phyloP scores from a whole-genome alignment of 92 coral and sea anemone genomes.

The Isaurus tuberculatus region DNA sequence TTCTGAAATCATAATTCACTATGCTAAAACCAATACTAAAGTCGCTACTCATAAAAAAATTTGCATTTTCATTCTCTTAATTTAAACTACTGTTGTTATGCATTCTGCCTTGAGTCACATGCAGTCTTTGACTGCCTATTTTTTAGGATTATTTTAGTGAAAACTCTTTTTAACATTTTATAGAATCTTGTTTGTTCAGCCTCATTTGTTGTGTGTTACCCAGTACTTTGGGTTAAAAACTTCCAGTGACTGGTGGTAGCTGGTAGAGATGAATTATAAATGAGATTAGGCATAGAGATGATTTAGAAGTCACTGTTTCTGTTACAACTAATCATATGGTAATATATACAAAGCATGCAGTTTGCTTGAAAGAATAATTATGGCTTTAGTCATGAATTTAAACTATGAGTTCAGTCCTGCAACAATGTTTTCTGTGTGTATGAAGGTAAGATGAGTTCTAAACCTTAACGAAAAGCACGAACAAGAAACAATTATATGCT shows the following conservation, averaged over 20 bases:
- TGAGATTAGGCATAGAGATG: slow-evolving; percentile 6
- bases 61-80: too few relatives aligned
- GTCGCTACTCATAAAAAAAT: too few relatives aligned
- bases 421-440: slow-evolving; percentile 7
- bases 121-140: too few relatives aligned
- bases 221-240: background rate
- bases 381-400: slow-evolving; percentile 22
- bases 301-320: slow-evolving; percentile 14
- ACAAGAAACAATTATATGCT: background rate
- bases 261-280: slow-evolving; percentile 25
- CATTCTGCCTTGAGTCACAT: too few relatives aligned
- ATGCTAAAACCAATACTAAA: too few relatives aligned
- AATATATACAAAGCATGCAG: background rate
- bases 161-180: too few relatives aligned
- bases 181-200: too few relatives aligned
- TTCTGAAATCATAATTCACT: too few relatives aligned
- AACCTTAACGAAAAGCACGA: background rate
- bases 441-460: slow-evolving; percentile 7
- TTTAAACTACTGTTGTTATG: too few relatives aligned
- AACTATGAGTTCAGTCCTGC: background rate
- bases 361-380: background rate
- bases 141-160: too few relatives aligned
- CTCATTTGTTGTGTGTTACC: too few relatives aligned
- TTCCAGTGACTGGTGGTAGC: slow-evolving; percentile 25
- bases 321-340: background rate